Evolutionary conservation across 2,113 vertebrate genomes (phyloP), one percentile per base, ranked within the genome.

Genomic region (Platichthys flesus): DNA sequence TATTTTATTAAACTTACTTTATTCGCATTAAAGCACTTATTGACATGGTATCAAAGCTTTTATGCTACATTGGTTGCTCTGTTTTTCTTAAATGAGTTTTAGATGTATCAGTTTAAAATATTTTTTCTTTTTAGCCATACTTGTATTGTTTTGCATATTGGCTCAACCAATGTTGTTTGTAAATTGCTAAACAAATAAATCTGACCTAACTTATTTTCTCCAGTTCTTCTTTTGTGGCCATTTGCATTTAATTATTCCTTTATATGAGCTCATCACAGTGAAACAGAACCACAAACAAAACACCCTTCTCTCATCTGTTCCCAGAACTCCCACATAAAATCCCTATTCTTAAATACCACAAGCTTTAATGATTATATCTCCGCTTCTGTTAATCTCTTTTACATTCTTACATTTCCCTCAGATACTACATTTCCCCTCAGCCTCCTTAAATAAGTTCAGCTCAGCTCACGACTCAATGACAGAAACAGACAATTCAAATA

Each of bases 401-500:
- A 9, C 10, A 35, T 45, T 40, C 31, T 47, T n/a, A 20, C 18
- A 40, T 65, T 62, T 77, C 56, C 20, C 42, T 47, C 8, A 47
- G 47, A n/a, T 61, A 10, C 40, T 21, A 66, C 7, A 23, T 56
- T 78, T 18, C 42, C 23, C 40, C 59, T n/a, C 18, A 31, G 21
- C 13, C 49, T 45, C 13, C 64, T 67, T 15, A 51, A 71, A 73
- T 54, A 62, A 71, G 20, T 58, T 77, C 64, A 57, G 58, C 54
- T 71, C 65, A 67, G 67, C 58, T 67, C 60, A 61, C 68, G 69
- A 54, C 67, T 78, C 71, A 58, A 72, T 47, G 69, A 81, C 82
- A 88, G 75, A 87, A 80, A 71, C 78, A 88, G 86, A 91, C 78
- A 49, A 79, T 87, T 82, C 73, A 88, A 84, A 78, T 85, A 80